Percentiles rank a stretch among this genome's conserved stretches.
Evolutionary conservation across 2,797 vertebrate species (phyloP).

Genomic region (Poecilia picta): DNA sequence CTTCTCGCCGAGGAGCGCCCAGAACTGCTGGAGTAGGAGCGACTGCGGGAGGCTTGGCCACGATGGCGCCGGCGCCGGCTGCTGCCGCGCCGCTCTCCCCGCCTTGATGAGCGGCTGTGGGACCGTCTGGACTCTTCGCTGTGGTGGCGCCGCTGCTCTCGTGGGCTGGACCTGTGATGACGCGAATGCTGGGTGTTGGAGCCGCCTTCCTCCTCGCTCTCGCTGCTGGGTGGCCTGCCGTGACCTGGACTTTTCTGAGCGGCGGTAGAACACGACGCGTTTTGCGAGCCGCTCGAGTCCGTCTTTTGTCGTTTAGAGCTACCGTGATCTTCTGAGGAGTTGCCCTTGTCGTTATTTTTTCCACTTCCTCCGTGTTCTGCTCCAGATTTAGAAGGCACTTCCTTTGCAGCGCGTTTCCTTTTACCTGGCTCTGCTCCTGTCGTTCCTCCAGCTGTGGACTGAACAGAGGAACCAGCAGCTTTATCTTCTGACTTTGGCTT

Average conservation of each 20-base stretch:
- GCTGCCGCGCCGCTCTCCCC: conserved; percentile 80
- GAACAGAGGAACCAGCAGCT: conserved; percentile 47
- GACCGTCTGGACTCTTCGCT: conserved; percentile 92
- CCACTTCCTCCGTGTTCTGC: conserved; percentile 79
- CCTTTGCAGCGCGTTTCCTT: conserved; percentile 83
- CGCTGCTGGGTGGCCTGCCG: conserved; percentile 87
- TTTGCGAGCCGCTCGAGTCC: conserved; percentile 71
- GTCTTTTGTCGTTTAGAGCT: conserved; percentile 84
- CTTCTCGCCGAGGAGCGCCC: conserved; percentile 91
- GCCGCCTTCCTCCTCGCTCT: conserved; percentile 88
- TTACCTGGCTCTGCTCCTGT: conserved; percentile 81
- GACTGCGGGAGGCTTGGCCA: conserved; percentile 81
- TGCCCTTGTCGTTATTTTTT: conserved; percentile 79
- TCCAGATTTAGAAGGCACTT: conserved; percentile 81
- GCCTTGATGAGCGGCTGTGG: conserved; percentile 85
- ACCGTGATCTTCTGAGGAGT: conserved; percentile 84
- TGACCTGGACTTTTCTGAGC: conserved; percentile 77
- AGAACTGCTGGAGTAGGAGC: conserved; percentile 92
- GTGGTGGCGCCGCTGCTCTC: conserved; percentile 83
- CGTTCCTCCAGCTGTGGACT: conserved; percentile 33
- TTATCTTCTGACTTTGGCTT: conserved; percentile 75
- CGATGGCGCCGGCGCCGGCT: conserved; percentile 81
- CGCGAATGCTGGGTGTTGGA: conserved; percentile 80
- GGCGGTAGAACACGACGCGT: conserved; percentile 80
- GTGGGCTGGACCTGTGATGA: conserved; percentile 82